These are phyloP conservation scores for Papio anubis DNA, from an alignment of 2,113 vertebrate species.

Conservation along the genomic window DNA sequence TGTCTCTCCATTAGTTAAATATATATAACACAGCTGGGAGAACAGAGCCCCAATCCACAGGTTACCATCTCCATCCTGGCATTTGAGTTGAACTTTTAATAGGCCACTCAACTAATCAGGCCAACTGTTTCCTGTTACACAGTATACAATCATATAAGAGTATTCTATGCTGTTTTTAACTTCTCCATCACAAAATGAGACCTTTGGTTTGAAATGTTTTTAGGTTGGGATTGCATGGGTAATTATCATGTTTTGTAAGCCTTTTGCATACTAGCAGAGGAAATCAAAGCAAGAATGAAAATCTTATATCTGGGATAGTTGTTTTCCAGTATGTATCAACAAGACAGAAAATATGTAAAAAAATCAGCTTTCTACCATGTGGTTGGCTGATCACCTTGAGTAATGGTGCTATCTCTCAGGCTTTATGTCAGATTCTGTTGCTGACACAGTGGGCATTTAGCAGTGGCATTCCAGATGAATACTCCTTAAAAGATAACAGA, in stretches of 20 bases:
- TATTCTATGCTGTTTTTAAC: neutral
- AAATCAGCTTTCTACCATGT: neutral
- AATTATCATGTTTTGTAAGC: neutral
- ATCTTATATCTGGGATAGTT: neutral
- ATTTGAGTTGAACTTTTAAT: neutral
- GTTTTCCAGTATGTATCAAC: neutral
- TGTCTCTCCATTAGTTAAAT: too few species aligned
- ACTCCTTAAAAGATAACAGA: neutral
- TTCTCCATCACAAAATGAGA: neutral
- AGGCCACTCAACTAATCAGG: neutral
- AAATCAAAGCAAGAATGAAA: neutral
- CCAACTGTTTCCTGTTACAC: neutral
- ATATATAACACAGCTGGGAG: neutral
- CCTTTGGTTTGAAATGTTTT: neutral
- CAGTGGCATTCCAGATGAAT: neutral
- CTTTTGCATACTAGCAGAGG: neutral
- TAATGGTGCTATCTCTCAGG: neutral
- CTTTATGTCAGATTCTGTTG: neutral
- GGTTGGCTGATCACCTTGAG: too few species aligned
- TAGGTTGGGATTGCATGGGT: neutral
- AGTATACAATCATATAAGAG: too few species aligned
- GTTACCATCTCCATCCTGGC: neutral
- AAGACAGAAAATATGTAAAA: neutral
- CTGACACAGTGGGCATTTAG: neutral
- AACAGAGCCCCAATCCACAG: neutral